phyloP scores from a whole-genome alignment of 1,140 invertebrate genomes.

The Orchesella cincta region DNA sequence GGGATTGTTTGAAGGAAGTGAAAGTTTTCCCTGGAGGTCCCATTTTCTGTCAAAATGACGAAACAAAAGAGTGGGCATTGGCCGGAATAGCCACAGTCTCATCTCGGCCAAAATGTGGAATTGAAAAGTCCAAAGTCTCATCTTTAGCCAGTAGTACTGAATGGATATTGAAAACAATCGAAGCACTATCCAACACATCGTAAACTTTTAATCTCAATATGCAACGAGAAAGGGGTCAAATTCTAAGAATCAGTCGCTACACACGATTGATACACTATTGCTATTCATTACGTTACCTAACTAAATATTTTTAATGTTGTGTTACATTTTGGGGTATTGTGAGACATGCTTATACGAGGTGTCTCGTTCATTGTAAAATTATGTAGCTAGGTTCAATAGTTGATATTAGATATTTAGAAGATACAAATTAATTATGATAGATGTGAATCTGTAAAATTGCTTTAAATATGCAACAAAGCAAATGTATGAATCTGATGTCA shows the following conservation, averaged over 20 bases:
- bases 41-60: slow-evolving; percentile 49
- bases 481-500: too few species aligned
- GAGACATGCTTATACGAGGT: too few species aligned
- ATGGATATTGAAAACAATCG: slow-evolving; percentile 51
- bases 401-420: neutral
- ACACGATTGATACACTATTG: neutral
- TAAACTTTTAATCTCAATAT: slow-evolving; percentile 9
- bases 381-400: neutral
- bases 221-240: neutral
- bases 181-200: slow-evolving; percentile 41
- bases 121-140: slow-evolving; percentile 45
- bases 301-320: slow-evolving; percentile 9
- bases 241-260: neutral
- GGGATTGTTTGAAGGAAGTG: slow-evolving; percentile 48
- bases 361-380: slow-evolving; percentile 8
- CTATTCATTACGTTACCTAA: neutral
- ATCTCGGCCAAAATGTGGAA: slow-evolving; percentile 49
- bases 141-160: slow-evolving; percentile 46
- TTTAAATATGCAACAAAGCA: too few species aligned
- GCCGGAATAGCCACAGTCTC: slow-evolving; percentile 41
- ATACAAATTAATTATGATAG: too few species aligned
- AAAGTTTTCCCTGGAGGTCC: slow-evolving; percentile 47
- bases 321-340: neutral
- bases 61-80: slow-evolving; percentile 49
- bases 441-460: too few species aligned